Evolutionary conservation across 2,797 vertebrate species (phyloP).

Genomic region (Sarcoramphus papa): DNA sequence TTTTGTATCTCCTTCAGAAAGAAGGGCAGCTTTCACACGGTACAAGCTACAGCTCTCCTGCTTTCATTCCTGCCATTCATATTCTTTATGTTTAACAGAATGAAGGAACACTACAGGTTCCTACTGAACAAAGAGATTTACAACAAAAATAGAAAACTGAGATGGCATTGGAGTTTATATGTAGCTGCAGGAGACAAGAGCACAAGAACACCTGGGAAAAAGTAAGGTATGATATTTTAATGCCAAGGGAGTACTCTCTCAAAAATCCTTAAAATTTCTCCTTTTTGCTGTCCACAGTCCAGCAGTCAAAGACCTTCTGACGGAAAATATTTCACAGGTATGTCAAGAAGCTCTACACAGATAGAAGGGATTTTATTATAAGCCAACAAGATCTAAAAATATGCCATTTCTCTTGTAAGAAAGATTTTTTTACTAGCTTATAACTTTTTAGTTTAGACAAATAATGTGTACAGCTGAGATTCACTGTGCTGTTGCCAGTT

Average conservation of each 20-base stretch:
- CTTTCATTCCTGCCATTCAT: not conserved
- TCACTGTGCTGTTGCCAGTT: not conserved
- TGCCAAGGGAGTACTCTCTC: not conserved
- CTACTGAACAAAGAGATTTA: slow-evolving; percentile 35
- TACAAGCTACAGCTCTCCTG: not conserved
- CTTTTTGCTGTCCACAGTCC: not conserved
- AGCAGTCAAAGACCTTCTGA: not conserved
- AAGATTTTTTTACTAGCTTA: not conserved
- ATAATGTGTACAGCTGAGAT: not conserved
- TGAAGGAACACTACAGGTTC: slow-evolving; percentile 10
- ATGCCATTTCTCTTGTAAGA: not conserved
- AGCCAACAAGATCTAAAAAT: not conserved
- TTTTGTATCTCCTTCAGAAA: slow-evolving; percentile 24
- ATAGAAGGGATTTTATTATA: not conserved
- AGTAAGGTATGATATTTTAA: not conserved
- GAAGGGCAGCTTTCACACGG: not conserved
- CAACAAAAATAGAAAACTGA: slow-evolving; percentile 42
- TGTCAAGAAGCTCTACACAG: not conserved
- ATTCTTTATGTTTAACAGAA: slow-evolving; percentile 29
- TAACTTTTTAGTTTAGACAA: not conserved
- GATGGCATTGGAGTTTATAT: slow-evolving; percentile 16
- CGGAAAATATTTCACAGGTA: not conserved
- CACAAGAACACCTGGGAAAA: slow-evolving; percentile 9
- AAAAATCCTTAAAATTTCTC: not conserved
- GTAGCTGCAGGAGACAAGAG: slow-evolving; percentile 25